Evolutionary conservation across 2,888 invertebrate species (phyloP), one percentile per base, ranked within the genome.

Genomic region (Pseudococcus longispinus): DNA sequence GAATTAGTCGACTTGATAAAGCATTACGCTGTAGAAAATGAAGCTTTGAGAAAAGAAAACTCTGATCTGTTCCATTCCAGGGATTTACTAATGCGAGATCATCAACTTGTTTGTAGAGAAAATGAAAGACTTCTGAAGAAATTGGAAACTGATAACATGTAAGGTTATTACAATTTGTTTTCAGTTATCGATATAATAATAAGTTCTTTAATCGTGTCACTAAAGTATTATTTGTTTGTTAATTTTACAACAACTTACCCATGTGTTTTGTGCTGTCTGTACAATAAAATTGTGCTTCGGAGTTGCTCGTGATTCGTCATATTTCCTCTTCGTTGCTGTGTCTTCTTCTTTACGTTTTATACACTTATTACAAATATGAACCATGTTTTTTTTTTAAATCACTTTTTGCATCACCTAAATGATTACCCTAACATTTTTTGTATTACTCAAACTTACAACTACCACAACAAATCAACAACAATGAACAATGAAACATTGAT

Each of bases 71-170:
- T 94, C 91, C 93, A 93, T 51, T 93, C 95, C 0, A 92, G 96
- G 83, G 97, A 97, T 90, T 93, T 95, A 88, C 92, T 97, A 88
- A 92, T 96, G 88, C 91, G 97, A 15, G 98, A 98, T 90, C 97
- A 97, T 90, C 97, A 98, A 91, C 91, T 96, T 55, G 94, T 98
- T 42, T 96, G 96, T 90, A 92, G 96, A 87, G 98, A 98, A 91
- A 98, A 98, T 90, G 98, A 98, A 90, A 92, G 96, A 85, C 92
- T 98, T 88, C 91, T 96, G 86, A 96, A 95, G 91, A 96, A 97
- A 91, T 91, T 98, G 86, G 97, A 97, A 91, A 96, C 96, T 91
- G 95, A 96, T 87, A 96, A 96, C 91, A 94, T 94, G 96, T 96
- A 92, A 94, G 87, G 55, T 9, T 23, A 60, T 23, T n/a, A n/a